These are phyloP conservation scores for Alloscopus bannaensis DNA, from an alignment of 2,888 invertebrate genomes.

Conservation along the genomic window DNA sequence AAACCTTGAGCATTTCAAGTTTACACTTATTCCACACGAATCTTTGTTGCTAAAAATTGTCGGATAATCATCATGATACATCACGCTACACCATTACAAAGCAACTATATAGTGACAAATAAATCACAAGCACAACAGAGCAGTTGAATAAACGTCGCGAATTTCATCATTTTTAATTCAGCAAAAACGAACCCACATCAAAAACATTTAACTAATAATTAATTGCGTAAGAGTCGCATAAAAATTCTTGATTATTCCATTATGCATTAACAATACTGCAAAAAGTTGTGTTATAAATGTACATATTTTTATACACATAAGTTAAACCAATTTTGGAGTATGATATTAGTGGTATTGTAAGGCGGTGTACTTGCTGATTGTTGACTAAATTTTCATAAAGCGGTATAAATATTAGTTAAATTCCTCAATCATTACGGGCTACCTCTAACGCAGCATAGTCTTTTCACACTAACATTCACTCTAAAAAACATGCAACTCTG, in stretches of 20 bases:
- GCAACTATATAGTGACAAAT: too few species aligned
- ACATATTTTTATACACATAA: conserved; percentile 59
- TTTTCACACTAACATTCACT: conserved; percentile 33
- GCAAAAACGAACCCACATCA: conserved; percentile 57
- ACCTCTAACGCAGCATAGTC: conserved; percentile 37
- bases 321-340: conserved; percentile 52
- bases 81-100: too few species aligned
- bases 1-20: too few species aligned
- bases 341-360: conserved; percentile 40
- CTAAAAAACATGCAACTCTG: too few species aligned
- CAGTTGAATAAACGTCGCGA: conserved; percentile 1
- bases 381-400: conserved; percentile 61
- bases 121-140: background rate
- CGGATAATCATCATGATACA: too few species aligned
- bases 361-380: conserved; percentile 55
- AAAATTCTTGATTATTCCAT: conserved; percentile 56
- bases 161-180: conserved; percentile 48
- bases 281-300: conserved; percentile 61
- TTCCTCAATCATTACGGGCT: conserved; percentile 25
- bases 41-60: too few species aligned
- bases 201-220: conserved; percentile 52
- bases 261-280: conserved; percentile 65
- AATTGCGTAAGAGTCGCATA: conserved; percentile 57
- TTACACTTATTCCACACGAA: too few species aligned
- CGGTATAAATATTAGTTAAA: conserved; percentile 60